Percentiles rank a stretch among this genome's conserved stretches.
Conservation (phyloP, 2,113 vertebrate genomes). For the Diadophis punctatus region DNA sequence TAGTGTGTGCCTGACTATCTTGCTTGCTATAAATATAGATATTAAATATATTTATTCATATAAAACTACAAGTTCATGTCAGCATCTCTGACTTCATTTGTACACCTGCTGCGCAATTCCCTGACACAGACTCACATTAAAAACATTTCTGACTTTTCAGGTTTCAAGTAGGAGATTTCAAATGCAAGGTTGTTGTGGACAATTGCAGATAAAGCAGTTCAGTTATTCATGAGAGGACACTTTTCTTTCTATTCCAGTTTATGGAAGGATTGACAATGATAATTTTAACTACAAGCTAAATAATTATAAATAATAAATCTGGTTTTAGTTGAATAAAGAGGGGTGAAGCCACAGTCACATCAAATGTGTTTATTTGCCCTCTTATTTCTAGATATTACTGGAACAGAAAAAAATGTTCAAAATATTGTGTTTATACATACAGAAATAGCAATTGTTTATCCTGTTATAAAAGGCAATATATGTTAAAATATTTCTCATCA, state of each 20-base stretch:
- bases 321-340: conserved; percentile 19
- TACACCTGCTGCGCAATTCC: not conserved
- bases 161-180: not conserved
- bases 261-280: not conserved
- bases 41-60: not conserved
- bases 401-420: conserved; percentile 1
- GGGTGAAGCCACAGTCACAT: not conserved
- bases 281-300: not conserved
- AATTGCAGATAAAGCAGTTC: conserved; percentile 5
- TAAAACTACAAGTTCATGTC: not conserved
- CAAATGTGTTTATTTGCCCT: not conserved
- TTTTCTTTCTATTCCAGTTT: not conserved
- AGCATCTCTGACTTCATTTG: not conserved
- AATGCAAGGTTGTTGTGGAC: not conserved
- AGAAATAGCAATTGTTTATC: conserved; percentile 13
- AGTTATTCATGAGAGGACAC: not conserved
- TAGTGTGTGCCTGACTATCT: not conserved
- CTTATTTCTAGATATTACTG: conserved; percentile 2
- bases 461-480: conserved; percentile 20
- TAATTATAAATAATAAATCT: conserved; percentile 8
- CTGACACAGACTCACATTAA: not conserved
- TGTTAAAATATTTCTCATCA: not conserved
- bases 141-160: not conserved
- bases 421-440: conserved; percentile 1
- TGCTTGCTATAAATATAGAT: not conserved